Evolutionary conservation across 2,888 invertebrate genomes (phyloP).

Genomic region (Diaphora mendica): DNA sequence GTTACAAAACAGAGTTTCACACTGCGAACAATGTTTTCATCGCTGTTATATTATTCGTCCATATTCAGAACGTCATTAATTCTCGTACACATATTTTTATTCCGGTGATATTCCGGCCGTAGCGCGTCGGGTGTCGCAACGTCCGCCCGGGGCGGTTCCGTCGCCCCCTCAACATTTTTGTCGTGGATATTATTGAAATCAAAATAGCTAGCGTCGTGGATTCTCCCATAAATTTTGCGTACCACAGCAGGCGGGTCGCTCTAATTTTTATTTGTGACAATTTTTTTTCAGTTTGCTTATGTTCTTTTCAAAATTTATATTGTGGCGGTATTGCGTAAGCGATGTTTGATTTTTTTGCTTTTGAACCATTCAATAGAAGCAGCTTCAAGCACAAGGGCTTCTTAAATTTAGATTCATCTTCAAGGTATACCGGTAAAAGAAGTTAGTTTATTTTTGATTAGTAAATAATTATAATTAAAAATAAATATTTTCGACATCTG

Average conservation of each 20-base stretch:
- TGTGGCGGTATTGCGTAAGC: neutral
- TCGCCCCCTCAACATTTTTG: conserved; percentile 47
- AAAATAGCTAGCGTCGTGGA: conserved; percentile 48
- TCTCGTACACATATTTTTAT: conserved; percentile 49
- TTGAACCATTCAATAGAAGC: neutral
- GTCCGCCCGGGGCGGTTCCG: conserved; percentile 39
- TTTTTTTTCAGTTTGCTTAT: conserved; percentile 29
- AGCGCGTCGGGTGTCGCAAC: conserved; percentile 41
- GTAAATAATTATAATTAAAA: no score
- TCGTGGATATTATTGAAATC: conserved; percentile 58
- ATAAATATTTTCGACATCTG: no score
- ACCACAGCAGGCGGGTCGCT: conserved; percentile 43
- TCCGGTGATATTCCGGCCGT: conserved; percentile 38
- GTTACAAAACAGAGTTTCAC: conserved; percentile 18
- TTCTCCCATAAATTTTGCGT: conserved; percentile 51
- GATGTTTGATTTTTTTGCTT: neutral
- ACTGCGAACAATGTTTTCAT: conserved; percentile 22
- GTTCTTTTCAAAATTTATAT: conserved; percentile 3
- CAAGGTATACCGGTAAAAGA: neutral
- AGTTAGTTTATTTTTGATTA: neutral
- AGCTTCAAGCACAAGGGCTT: neutral
- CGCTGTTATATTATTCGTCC: conserved; percentile 24
- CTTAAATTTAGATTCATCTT: neutral
- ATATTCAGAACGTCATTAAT: conserved; percentile 41
- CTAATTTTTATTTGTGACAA: conserved; percentile 41